These are phyloP conservation scores for Aquatica leii DNA, from an alignment of 2,888 invertebrate genomes.

Conservation along the genomic window DNA sequence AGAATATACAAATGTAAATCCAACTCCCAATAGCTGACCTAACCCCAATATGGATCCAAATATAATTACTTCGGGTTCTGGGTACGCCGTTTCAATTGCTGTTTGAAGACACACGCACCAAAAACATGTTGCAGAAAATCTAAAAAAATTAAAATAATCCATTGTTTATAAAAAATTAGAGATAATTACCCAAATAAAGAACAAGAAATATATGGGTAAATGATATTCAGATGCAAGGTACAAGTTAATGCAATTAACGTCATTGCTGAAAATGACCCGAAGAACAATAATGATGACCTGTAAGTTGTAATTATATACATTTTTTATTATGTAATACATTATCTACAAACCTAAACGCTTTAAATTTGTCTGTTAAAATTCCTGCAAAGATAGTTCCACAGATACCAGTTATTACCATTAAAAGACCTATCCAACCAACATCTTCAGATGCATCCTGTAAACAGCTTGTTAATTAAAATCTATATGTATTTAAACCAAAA, in stretches of 20 bases:
- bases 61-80: slow-evolving; percentile 94
- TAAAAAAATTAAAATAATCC: slow-evolving; percentile 57
- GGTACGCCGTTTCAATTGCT: slow-evolving; percentile 94
- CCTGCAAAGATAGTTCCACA: slow-evolving; percentile 89
- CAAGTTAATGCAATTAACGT: slow-evolving; percentile 59
- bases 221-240: slow-evolving; percentile 17
- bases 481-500: too few species aligned
- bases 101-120: slow-evolving; percentile 95
- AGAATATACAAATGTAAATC: slow-evolving; percentile 45
- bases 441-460: slow-evolving; percentile 72
- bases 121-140: slow-evolving; percentile 97
- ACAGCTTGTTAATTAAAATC: neutral
- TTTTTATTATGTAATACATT: neutral
- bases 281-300: slow-evolving; percentile 66
- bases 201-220: slow-evolving; percentile 46
- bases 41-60: slow-evolving; percentile 91
- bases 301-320: neutral
- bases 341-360: slow-evolving; percentile 80
- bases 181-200: slow-evolving; percentile 50
- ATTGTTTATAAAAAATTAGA: too few species aligned
- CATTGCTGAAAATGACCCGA: slow-evolving; percentile 70
- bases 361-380: slow-evolving; percentile 87
- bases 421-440: slow-evolving; percentile 87
- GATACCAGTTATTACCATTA: slow-evolving; percentile 90
- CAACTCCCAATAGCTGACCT: slow-evolving; percentile 47